phyloP scores from a whole-genome alignment of 2,797 vertebrate species.

The Chiroxiphia lanceolata region DNA sequence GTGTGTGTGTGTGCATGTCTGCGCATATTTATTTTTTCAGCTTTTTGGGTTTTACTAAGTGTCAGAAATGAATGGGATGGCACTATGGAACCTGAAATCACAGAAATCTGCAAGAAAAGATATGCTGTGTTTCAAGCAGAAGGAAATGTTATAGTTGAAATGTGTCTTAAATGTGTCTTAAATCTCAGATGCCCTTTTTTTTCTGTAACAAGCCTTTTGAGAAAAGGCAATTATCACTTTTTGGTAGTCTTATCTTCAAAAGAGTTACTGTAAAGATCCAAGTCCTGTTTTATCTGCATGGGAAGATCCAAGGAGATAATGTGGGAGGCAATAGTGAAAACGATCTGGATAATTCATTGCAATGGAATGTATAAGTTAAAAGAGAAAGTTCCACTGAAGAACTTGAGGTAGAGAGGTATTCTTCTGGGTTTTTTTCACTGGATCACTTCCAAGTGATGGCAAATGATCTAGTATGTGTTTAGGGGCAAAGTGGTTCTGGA shows the following conservation, averaged over 20 bases:
- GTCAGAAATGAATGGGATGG: not conserved
- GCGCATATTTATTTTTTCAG: not conserved
- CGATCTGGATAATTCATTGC: not conserved
- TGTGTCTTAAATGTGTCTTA: not conserved
- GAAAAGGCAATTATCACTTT: not conserved
- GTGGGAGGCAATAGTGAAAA: not conserved
- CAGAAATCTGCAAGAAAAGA: not conserved
- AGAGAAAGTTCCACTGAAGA: not conserved
- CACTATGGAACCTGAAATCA: not conserved
- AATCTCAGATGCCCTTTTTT: not conserved
- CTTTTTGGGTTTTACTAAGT: not conserved
- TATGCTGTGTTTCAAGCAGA: not conserved
- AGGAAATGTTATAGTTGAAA: not conserved
- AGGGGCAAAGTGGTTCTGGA: not conserved
- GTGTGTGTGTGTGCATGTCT: accelerated
- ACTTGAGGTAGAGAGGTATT: not conserved
- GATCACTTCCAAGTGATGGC: not conserved
- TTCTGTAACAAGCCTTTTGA: not conserved
- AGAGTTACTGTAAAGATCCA: not conserved
- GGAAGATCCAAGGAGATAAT: not conserved
- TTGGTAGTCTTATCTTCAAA: not conserved
- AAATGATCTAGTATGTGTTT: not conserved
- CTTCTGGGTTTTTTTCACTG: accelerated
- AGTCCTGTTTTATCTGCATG: not conserved
- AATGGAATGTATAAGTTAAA: not conserved